Evolutionary conservation across 2,888 invertebrate genomes (phyloP).

Genomic region (Colletes collaris): DNA sequence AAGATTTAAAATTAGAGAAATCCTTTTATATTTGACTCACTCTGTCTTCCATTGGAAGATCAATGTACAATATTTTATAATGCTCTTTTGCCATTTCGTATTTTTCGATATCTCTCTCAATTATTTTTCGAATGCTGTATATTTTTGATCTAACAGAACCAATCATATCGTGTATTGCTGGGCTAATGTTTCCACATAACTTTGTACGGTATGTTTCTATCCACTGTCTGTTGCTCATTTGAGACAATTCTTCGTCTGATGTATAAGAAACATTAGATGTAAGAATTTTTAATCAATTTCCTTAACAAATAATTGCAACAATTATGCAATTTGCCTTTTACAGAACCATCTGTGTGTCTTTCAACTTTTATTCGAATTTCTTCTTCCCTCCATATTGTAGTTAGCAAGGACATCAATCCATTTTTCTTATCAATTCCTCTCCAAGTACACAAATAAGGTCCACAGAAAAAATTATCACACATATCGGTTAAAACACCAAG

Average conservation of each 20-base stretch:
- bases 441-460: conserved; percentile 83
- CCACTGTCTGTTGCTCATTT: conserved; percentile 82
- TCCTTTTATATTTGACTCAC: conserved; percentile 68
- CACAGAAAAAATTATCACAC: conserved; percentile 77
- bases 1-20: neutral
- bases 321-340: conserved; percentile 72
- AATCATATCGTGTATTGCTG: conserved; percentile 80
- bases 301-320: neutral
- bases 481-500: conserved; percentile 82
- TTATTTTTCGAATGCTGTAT: conserved; percentile 81
- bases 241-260: conserved; percentile 72
- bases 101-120: conserved; percentile 76
- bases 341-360: conserved; percentile 76
- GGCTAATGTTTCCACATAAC: conserved; percentile 70
- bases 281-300: neutral
- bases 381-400: conserved; percentile 82
- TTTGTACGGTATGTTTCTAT: conserved; percentile 73
- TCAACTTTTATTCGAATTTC: conserved; percentile 78
- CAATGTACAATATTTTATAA: conserved; percentile 79
- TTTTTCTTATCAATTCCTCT: conserved; percentile 75
- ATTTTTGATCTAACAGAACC: conserved; percentile 83
- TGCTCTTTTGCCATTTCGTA: conserved; percentile 78
- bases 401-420: conserved; percentile 80
- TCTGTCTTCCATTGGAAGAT: conserved; percentile 77
- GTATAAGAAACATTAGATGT: neutral